Evolutionary conservation across 2,113 vertebrate species (phyloP), one percentile per base, ranked within the genome.

Genomic region (Chloropsis cyanopogon): DNA sequence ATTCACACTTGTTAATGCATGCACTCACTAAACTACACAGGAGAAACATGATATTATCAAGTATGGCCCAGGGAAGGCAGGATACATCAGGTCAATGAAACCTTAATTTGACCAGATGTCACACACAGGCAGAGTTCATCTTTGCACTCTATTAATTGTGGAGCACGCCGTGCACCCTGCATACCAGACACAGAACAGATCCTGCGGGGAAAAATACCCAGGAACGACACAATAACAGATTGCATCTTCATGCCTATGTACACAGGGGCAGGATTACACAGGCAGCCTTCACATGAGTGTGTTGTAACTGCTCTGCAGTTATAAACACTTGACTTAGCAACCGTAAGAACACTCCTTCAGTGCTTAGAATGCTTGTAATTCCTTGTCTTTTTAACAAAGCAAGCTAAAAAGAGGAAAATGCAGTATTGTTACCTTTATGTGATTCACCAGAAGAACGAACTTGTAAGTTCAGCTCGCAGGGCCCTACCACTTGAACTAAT

Each of bases 41-140:
- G 33, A 92, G 29, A 88, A 24, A 75, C 42, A 23, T 6, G 0
- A 0, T 39, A 72, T 78, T 70, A 88, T 69, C 72, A 88, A 73
- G 42, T 28, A 80, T 10, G 3, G 92, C 83, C 71, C 1, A 5
- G 31, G 60, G 54, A 92, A 88, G 60, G 84, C 15, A 91, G 73
- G 86, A 82, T 63, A 41, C 5, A 12, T 25, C 72, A 90, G 64
- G 80, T 56, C 91, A 90, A 52, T 20, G 33, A 82, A 93, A 79
- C 59, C 75, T 82, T 72, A 80, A 95, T 86, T 81, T 81, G 76
- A 75, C 76, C 91, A 90, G 88, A 70, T 66, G 80, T 60, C 52
- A 72, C 66, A 70, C 6, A 42, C 25, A 71, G 2, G 3, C 64
- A 28, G 60, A 73, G 88, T 3, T 90, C 79, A 44, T 44, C 54